A percentile compares a stretch with the other conserved stretches of the same genome.
phyloP scores from a whole-genome alignment of 2,888 invertebrate genomes.

The Parascotia fuliginaria region DNA sequence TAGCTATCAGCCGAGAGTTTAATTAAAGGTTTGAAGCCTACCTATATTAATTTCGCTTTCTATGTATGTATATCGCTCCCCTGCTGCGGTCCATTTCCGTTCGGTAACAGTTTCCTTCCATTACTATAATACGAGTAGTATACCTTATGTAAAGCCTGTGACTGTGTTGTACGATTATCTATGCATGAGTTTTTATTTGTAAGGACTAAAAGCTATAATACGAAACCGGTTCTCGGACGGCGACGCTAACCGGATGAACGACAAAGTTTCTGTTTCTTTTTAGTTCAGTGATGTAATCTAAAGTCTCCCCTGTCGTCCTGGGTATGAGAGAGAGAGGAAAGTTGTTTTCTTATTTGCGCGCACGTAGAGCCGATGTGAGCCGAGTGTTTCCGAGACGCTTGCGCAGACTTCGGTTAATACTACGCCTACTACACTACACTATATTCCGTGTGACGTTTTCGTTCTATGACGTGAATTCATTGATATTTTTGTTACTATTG shows the following conservation, averaged over 20 bases:
- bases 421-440: slow-evolving; percentile 50
- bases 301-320: slow-evolving; percentile 52
- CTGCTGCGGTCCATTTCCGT: slow-evolving; percentile 74
- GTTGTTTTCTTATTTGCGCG: slow-evolving; percentile 51
- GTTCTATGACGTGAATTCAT: slow-evolving; percentile 72
- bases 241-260: slow-evolving; percentile 65
- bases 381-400: slow-evolving; percentile 65
- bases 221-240: slow-evolving; percentile 71
- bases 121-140: slow-evolving; percentile 48
- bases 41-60: slow-evolving; percentile 52
- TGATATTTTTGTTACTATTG: slow-evolving; percentile 64
- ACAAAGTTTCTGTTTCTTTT: slow-evolving; percentile 77
- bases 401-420: slow-evolving; percentile 62
- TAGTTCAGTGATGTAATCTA: slow-evolving; percentile 80
- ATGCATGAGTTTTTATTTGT: slow-evolving; percentile 76
- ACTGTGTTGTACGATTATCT: slow-evolving; percentile 68
- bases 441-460: slow-evolving; percentile 57
- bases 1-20: slow-evolving; percentile 7
- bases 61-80: slow-evolving; percentile 48
- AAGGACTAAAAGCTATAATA: slow-evolving; percentile 73
- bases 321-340: slow-evolving; percentile 60
- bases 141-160: slow-evolving; percentile 60
- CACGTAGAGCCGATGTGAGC: slow-evolving; percentile 51
- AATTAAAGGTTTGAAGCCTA: slow-evolving; percentile 22
- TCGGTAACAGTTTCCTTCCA: slow-evolving; percentile 78